phyloP scores from a whole-genome alignment of 2,888 invertebrate species.

The Elysia crispata region DNA sequence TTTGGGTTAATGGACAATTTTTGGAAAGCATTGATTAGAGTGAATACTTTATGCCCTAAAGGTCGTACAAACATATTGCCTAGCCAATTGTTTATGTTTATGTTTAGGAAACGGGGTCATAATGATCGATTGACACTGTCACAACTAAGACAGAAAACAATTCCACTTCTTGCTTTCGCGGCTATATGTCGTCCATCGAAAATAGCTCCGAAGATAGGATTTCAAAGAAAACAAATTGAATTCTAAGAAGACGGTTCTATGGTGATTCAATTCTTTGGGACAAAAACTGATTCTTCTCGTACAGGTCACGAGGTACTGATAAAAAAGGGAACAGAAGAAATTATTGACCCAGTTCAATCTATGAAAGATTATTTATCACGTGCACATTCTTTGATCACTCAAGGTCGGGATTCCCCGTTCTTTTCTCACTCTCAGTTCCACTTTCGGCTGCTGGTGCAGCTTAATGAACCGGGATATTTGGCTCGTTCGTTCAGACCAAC shows the following conservation, averaged over 20 bases:
- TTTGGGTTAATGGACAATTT: background rate
- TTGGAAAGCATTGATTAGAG: background rate
- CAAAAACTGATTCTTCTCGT: background rate
- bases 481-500: background rate
- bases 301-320: background rate
- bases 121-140: no score
- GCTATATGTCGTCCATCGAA: background rate
- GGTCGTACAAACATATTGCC: background rate
- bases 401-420: background rate
- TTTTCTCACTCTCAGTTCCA: background rate
- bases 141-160: background rate
- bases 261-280: background rate
- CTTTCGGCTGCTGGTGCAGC: background rate
- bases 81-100: background rate
- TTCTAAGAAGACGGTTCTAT: background rate
- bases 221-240: background rate
- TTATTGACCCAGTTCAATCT: background rate
- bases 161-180: background rate
- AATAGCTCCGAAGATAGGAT: background rate
- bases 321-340: no score
- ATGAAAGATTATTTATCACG: background rate
- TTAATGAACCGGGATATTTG: background rate
- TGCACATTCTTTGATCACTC: no score
- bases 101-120: background rate
- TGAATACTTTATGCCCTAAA: background rate